Evolutionary conservation across 2,888 invertebrate genomes (phyloP).

Genomic region (Yponomeuta cagnagella): DNA sequence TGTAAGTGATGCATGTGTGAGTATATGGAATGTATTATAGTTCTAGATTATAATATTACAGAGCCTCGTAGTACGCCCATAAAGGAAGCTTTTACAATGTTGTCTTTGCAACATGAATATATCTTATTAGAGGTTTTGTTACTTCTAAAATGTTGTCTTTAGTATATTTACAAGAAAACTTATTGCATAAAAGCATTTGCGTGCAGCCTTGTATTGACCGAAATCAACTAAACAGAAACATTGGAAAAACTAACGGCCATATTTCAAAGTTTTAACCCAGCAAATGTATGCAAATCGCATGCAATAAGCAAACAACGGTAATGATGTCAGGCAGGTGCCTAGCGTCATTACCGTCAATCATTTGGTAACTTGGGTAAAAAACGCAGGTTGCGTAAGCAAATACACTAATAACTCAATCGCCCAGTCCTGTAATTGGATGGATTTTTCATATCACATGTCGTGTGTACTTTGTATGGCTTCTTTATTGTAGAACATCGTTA

Average conservation of each 20-base stretch:
- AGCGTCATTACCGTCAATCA: slow-evolving; percentile 20
- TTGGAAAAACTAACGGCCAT: slow-evolving; percentile 1
- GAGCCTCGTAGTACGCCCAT: too few relatives aligned
- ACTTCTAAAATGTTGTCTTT: neutral
- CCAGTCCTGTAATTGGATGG: slow-evolving; percentile 26
- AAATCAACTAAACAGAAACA: neutral
- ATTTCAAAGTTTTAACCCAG: slow-evolving; percentile 6
- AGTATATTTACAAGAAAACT: neutral
- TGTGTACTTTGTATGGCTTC: slow-evolving; percentile 37
- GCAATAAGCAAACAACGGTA: slow-evolving; percentile 1
- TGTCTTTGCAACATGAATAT: too few relatives aligned
- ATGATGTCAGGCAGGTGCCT: slow-evolving; percentile 1
- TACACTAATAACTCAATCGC: slow-evolving; percentile 1
- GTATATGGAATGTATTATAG: too few relatives aligned
- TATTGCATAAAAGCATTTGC: neutral
- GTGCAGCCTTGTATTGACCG: neutral
- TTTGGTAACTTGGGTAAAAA: slow-evolving; percentile 25
- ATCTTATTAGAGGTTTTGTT: too few relatives aligned
- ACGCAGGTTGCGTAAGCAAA: neutral
- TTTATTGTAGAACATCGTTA: slow-evolving; percentile 22
- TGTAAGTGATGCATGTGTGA: too few relatives aligned
- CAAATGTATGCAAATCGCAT: slow-evolving; percentile 7
- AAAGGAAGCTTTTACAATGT: too few relatives aligned
- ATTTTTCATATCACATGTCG: slow-evolving; percentile 43
- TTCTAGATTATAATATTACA: too few relatives aligned